Base-by-base conservation (phyloP, 2,888 invertebrate genomes). In the Thereva unica region DNA sequence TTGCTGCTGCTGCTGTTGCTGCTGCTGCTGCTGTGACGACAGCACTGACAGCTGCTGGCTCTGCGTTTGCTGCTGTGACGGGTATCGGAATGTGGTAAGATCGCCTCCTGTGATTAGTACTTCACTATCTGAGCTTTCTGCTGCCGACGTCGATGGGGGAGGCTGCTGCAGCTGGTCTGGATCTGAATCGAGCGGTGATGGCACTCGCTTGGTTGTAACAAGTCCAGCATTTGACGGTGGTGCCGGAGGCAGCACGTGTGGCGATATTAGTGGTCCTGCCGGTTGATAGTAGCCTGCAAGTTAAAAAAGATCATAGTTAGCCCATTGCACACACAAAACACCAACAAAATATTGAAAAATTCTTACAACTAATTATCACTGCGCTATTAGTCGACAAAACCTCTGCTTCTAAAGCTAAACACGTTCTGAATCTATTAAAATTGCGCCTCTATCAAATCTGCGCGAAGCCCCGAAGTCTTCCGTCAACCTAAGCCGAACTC, bases 241-340 rank as follows among this genome's bases (percentile, higher is more conserved):
- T 80, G 76, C 84, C 82, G 84, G 80, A 68, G 84, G 84, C 72
- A 78, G 75, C 69, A 86, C 85, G 72, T 85, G 84, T 74, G 89
- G 87, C 73, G 87, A 89, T 77, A 94, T 93, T 80, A 94, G 85
- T 74, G 95, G 94, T 71, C 94, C 94, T 74, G 94, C 93, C 74
- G 94, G 94, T 83, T 94, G 94, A 84, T 93, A 94, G 80, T 92
- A 93, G 79, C 93, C 93, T 93, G 85, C 0, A 78, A 74, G 85
- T 81, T 70, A 66, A 61, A 42, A 66, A 54, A 67, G 34, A 57
- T 45, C 34, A 23, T 50, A 41, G 64, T 44, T 52, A 54, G 5
- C 23, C 8, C 45, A 8, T 10, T 7, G 10, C 2, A 40, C 47
- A 65, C 42, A 44, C 8, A 55, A 8, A 6, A n/a, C 8, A n/a